A percentile compares a stretch with the other conserved stretches of the same genome.
Evolutionary conservation across 1,140 invertebrate genomes (phyloP).

Genomic region (Pseudomyrmex pallidus): DNA sequence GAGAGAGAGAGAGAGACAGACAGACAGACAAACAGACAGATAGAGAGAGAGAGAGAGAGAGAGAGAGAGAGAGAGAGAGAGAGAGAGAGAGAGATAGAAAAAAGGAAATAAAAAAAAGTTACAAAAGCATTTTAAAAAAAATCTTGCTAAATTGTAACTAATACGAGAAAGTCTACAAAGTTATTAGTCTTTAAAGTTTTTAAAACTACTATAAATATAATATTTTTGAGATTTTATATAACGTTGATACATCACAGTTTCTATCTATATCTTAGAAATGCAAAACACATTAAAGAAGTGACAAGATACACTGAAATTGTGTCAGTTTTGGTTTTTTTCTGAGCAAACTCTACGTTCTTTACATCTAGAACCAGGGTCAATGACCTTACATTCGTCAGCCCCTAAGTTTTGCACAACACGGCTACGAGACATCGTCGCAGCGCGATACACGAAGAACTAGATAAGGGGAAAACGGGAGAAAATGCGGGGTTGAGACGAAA

Average conservation of each 20-base stretch:
- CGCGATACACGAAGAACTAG: conserved; percentile 39
- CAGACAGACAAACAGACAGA: too few relatives aligned
- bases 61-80: too few relatives aligned
- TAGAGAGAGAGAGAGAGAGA: neutral
- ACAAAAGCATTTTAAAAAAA: neutral
- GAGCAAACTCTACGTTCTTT: neutral
- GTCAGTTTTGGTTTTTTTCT: neutral
- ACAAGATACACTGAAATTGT: neutral
- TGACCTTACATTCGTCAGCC: conserved; percentile 56
- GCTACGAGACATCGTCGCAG: conserved; percentile 57
- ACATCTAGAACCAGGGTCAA: conserved; percentile 42
- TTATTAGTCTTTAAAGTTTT: neutral
- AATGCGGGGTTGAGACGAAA: conserved; percentile 49
- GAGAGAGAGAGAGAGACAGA: neutral
- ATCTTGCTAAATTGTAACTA: neutral
- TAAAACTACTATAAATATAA: neutral
- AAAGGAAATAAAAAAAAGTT: too few relatives aligned
- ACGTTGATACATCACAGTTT: neutral
- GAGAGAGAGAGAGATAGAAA: too few relatives aligned
- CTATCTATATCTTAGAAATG: neutral
- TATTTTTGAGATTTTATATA: neutral
- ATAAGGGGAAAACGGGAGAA: conserved; percentile 51
- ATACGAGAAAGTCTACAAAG: neutral
- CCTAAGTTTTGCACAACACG: conserved; percentile 36
- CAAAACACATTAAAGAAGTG: neutral